These are phyloP conservation scores for Synergus laeviventris DNA, from an alignment of 2,888 invertebrate species.

Conservation along the genomic window DNA sequence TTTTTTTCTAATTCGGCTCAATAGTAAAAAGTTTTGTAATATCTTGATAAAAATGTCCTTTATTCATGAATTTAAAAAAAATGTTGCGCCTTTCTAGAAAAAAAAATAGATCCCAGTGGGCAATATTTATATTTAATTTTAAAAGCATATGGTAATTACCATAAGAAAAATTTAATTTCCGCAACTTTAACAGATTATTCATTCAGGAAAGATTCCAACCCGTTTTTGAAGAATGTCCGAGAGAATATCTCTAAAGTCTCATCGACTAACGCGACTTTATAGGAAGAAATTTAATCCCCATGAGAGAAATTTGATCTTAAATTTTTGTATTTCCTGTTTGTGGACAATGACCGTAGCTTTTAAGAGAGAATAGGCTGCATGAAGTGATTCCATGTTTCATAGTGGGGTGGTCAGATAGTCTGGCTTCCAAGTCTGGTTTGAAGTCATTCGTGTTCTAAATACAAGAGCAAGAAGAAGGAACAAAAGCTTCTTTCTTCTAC, in stretches of 20 bases:
- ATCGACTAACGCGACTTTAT: neutral
- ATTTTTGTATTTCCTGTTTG: conserved; percentile 31
- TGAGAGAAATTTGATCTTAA: conserved; percentile 19
- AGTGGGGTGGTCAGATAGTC: conserved; percentile 39
- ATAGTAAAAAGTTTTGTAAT: neutral
- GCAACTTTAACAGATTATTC: no score
- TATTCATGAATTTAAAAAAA: no score
- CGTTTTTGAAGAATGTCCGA: no score
- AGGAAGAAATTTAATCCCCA: conserved; percentile 23
- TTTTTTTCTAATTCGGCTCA: neutral
- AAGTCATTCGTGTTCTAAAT: conserved; percentile 28
- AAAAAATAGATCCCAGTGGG: no score
- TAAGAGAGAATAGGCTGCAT: conserved; percentile 2
- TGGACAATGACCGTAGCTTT: conserved; percentile 30
- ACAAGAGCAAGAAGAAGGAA: conserved; percentile 8
- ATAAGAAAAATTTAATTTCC: no score
- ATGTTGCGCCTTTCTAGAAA: no score
- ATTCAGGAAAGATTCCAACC: no score
- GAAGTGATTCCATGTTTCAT: conserved; percentile 39
- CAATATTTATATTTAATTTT: no score
- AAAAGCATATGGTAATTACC: no score
- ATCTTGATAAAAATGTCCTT: neutral
- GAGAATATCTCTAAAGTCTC: conserved; percentile 15
- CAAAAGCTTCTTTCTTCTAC: neutral
- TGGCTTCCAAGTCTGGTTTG: conserved; percentile 36